Evolutionary conservation across 92 coral and sea anemone species (phyloP).

Genomic region (Epizoanthus fatuus): DNA sequence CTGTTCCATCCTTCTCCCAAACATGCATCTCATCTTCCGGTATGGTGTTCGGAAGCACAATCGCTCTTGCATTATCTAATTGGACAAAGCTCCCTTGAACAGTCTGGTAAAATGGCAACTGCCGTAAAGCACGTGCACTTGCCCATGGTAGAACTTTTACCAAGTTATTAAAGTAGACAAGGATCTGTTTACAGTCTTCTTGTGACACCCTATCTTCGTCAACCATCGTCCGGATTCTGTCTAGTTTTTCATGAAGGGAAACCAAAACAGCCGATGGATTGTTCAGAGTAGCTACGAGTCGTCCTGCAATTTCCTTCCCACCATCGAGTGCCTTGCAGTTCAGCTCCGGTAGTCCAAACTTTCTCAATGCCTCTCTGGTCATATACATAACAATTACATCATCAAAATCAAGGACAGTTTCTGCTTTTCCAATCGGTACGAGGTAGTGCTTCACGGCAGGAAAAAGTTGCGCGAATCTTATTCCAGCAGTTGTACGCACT

Average conservation of each 20-base stretch:
- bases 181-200: neutral
- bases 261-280: constrained; percentile 56
- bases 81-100: constrained; percentile 49
- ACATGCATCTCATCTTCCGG: constrained; percentile 66
- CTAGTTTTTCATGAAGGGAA: constrained; percentile 54
- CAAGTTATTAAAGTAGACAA: constrained; percentile 55
- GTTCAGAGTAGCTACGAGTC: constrained; percentile 58
- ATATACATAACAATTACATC: neutral
- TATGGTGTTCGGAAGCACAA: constrained; percentile 39
- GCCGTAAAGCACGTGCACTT: constrained; percentile 4
- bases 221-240: neutral
- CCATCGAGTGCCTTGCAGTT: constrained; percentile 27
- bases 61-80: constrained; percentile 9
- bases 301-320: neutral
- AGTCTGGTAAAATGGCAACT: constrained; percentile 70
- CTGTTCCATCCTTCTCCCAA: constrained; percentile 42
- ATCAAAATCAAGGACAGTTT: constrained; percentile 51
- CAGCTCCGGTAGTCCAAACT: constrained; percentile 60
- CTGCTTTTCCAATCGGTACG: constrained; percentile 59
- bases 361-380: constrained; percentile 28
- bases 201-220: neutral
- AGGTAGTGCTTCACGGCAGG: constrained; percentile 43
- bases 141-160: neutral
- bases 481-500: too few species aligned
- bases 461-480: too few species aligned